Evolutionary conservation across 2,888 invertebrate species (phyloP).

Genomic region (Drymonia ruficornis): DNA sequence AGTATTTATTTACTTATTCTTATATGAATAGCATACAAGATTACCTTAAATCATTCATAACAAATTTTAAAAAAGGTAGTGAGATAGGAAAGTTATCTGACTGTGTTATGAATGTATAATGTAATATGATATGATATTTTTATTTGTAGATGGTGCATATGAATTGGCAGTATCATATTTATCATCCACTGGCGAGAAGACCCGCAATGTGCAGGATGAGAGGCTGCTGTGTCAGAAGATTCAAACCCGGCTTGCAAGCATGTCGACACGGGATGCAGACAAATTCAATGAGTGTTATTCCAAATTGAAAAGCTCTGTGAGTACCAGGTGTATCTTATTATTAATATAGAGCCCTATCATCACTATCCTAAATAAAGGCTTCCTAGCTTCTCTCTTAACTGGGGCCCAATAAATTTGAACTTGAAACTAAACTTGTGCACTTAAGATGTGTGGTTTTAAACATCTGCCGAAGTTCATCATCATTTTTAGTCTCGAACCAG

Average conservation of each 20-base stretch:
- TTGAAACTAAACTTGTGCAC: too few relatives aligned
- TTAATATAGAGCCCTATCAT: neutral
- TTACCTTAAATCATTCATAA: constrained; percentile 49
- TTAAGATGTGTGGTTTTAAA: too few relatives aligned
- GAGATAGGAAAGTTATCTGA: constrained; percentile 3
- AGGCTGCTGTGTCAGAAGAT: constrained; percentile 73
- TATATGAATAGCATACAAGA: constrained; percentile 62
- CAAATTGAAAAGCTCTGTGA: constrained; percentile 75
- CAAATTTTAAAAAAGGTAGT: constrained; percentile 43
- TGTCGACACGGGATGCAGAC: constrained; percentile 68
- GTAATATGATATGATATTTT: neutral
- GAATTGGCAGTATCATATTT: constrained; percentile 76
- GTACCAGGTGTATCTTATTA: constrained; percentile 29
- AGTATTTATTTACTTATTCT: constrained; percentile 12
- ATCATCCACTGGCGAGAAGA: constrained; percentile 65
- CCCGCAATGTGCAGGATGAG: constrained; percentile 63
- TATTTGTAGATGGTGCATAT: constrained; percentile 70
- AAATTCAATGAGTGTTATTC: constrained; percentile 77
- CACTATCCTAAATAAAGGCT: neutral
- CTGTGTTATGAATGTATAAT: neutral
- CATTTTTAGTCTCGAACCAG: too few relatives aligned
- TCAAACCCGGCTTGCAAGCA: constrained; percentile 55
- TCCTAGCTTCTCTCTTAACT: too few relatives aligned
- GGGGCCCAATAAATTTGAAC: too few relatives aligned
- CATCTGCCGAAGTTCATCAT: too few relatives aligned